phyloP scores from a whole-genome alignment of 2,888 invertebrate genomes.

The Sphinx pinastri region DNA sequence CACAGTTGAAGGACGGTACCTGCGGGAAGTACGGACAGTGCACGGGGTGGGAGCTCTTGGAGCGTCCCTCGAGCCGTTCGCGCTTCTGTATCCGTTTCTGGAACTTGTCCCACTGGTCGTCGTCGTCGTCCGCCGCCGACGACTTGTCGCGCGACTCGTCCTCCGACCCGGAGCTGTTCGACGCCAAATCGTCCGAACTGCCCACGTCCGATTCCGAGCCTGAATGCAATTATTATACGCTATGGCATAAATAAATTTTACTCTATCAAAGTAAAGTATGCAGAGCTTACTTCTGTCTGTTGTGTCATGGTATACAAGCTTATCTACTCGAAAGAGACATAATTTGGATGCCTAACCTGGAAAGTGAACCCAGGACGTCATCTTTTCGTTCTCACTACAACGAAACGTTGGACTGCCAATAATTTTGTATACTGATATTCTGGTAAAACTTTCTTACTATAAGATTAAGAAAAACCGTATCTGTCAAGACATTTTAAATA shows the following conservation, averaged over 20 bases:
- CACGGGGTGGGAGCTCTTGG: slow-evolving; percentile 97
- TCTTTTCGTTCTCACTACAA: no score
- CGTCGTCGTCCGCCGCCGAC: slow-evolving; percentile 89
- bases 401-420: no score
- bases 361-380: no score
- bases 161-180: slow-evolving; percentile 74
- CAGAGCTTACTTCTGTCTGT: no score
- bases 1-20: slow-evolving; percentile 64
- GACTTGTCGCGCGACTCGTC: slow-evolving; percentile 86
- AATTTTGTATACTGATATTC: no score
- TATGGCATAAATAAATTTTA: background rate
- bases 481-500: no score
- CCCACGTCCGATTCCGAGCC: slow-evolving; percentile 75
- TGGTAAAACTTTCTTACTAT: no score
- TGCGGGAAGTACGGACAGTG: slow-evolving; percentile 98
- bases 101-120: slow-evolving; percentile 97
- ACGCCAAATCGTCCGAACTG: slow-evolving; percentile 77
- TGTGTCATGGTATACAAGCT: no score
- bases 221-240: slow-evolving; percentile 28
- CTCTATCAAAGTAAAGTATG: no score
- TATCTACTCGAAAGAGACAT: no score
- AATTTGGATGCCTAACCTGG: no score
- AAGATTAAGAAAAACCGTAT: no score
- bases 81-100: slow-evolving; percentile 94
- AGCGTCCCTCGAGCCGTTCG: slow-evolving; percentile 96